phyloP scores from a whole-genome alignment of 2,888 invertebrate genomes.

The Polyommatus iphigenia region DNA sequence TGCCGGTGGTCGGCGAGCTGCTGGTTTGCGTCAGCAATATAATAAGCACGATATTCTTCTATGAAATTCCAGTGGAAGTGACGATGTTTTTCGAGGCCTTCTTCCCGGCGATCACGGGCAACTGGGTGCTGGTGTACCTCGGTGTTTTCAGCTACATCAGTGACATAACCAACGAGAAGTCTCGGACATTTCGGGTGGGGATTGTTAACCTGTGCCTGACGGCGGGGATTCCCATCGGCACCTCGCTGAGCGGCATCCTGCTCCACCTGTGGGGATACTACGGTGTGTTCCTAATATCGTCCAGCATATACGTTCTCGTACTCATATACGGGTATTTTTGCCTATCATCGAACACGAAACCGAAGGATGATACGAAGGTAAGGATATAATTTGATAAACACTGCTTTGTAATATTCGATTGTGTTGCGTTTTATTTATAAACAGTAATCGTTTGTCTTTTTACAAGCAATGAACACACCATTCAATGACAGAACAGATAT shows the following conservation, averaged over 20 bases:
- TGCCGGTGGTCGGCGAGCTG: conserved; percentile 78
- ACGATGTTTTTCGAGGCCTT: conserved; percentile 76
- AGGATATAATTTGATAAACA: not conserved
- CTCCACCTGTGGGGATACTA: conserved; percentile 66
- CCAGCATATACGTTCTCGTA: conserved; percentile 62
- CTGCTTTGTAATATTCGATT: not conserved
- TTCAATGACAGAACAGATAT: not conserved
- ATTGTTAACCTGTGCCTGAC: conserved; percentile 81
- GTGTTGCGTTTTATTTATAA: not conserved
- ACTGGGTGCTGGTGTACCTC: conserved; percentile 77
- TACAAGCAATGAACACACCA: not conserved
- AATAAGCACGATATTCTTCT: conserved; percentile 76
- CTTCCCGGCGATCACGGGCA: conserved; percentile 78
- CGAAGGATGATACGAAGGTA: conserved; percentile 47
- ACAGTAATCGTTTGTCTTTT: not conserved
- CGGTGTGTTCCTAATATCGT: conserved; percentile 64
- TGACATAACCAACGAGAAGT: conserved; percentile 76
- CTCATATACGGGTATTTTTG: conserved; percentile 60
- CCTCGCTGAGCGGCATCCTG: conserved; percentile 77
- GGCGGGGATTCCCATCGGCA: conserved; percentile 79
- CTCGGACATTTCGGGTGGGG: conserved; percentile 81
- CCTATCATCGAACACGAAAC: conserved; percentile 63
- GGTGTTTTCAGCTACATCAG: conserved; percentile 83
- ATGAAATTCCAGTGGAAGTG: conserved; percentile 75
- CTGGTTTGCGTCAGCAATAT: conserved; percentile 71